These are phyloP conservation scores for Aphaenogaster floridana DNA, from an alignment of 1,140 invertebrate genomes.

Conservation along the genomic window DNA sequence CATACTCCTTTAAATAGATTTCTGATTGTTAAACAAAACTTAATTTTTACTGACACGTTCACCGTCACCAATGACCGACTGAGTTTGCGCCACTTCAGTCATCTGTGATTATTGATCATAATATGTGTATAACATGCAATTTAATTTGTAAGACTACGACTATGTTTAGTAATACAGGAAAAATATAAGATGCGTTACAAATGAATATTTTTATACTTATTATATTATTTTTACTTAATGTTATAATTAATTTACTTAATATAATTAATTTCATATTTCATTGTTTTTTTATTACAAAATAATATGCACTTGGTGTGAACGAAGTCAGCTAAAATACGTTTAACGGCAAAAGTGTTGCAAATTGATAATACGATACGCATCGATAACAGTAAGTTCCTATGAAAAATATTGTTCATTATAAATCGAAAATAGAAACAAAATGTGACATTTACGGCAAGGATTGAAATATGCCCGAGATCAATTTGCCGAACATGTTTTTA, in stretches of 20 bases:
- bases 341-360: not conserved
- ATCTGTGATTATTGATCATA: not conserved
- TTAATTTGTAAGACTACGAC: too few species aligned
- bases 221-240: not conserved
- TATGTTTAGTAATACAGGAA: not conserved
- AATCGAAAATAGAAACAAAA: not conserved
- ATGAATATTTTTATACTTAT: not conserved
- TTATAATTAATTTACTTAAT: not conserved
- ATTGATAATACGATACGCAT: not conserved
- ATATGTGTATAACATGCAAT: not conserved
- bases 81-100: too few species aligned
- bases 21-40: not conserved
- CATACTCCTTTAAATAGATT: not conserved
- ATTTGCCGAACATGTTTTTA: conserved; percentile 63
- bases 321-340: not conserved
- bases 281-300: not conserved
- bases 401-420: not conserved
- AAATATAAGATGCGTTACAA: not conserved
- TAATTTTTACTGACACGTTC: not conserved
- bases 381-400: not conserved
- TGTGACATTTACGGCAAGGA: conserved; percentile 58
- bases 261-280: not conserved
- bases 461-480: conserved; percentile 44
- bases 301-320: not conserved
- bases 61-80: not conserved